Percentiles rank a stretch among this genome's conserved stretches.
Evolutionary conservation across 2,113 vertebrate species (phyloP).

Genomic region (Hipposideros armiger): DNA sequence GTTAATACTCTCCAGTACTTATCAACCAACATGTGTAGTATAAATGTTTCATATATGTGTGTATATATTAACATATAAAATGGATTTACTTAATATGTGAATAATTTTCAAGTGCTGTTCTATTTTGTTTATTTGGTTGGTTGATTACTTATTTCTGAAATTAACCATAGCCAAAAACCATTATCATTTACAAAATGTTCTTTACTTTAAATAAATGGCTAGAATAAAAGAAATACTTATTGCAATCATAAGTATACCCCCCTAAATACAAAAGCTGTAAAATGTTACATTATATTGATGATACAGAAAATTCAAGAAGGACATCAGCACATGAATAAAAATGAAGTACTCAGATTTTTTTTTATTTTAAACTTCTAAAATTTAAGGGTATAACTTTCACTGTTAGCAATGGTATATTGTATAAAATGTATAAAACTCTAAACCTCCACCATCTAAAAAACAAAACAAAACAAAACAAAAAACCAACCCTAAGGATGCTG

Average conservation of each 20-base stretch:
- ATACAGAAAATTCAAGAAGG: slow-evolving; percentile 57
- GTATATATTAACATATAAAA: background rate
- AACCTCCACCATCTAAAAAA: background rate
- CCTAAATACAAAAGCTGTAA: slow-evolving; percentile 71
- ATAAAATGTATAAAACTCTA: background rate
- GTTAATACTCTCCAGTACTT: slow-evolving; percentile 44
- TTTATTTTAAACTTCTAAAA: background rate
- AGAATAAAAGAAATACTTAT: slow-evolving; percentile 71
- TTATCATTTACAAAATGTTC: slow-evolving; percentile 60
- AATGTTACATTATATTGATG: slow-evolving; percentile 42
- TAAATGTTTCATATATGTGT: background rate
- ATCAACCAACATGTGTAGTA: background rate
- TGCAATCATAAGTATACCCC: slow-evolving; percentile 56
- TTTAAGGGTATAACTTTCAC: background rate
- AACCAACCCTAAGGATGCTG: background rate
- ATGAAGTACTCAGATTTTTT: background rate
- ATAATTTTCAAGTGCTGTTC: background rate
- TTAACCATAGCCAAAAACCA: slow-evolving; percentile 52
- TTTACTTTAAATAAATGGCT: slow-evolving; percentile 70
- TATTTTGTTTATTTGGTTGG: slow-evolving; percentile 51
- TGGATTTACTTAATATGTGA: background rate
- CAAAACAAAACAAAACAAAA: background rate
- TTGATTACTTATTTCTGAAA: slow-evolving; percentile 75
- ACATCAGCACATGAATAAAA: slow-evolving; percentile 55
- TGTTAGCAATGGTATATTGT: background rate